phyloP scores from a whole-genome alignment of 2,113 vertebrate genomes.

The Spermophilus dauricus region DNA sequence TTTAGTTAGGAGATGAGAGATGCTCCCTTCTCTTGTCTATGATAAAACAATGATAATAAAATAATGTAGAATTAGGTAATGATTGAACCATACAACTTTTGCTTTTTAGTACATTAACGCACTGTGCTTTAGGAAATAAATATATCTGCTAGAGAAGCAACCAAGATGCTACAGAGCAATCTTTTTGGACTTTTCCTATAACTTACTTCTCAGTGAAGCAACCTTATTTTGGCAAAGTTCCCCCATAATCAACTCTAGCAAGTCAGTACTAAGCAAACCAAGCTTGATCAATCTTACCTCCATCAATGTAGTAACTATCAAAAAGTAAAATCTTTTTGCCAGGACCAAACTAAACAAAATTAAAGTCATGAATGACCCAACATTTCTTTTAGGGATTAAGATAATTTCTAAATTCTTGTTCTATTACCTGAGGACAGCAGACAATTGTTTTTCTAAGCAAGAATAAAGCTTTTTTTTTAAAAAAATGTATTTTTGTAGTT shows the following conservation, averaged over 20 bases:
- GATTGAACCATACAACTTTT: background rate
- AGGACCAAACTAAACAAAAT: conserved; percentile 15
- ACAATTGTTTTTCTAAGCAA: background rate
- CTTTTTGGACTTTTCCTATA: background rate
- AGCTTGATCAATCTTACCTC: background rate
- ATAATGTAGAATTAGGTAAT: background rate
- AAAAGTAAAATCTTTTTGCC: background rate
- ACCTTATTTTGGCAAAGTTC: background rate
- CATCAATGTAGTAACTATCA: background rate
- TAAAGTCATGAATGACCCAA: conserved; percentile 1
- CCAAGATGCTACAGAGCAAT: background rate
- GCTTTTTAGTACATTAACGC: background rate
- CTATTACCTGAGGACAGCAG: background rate
- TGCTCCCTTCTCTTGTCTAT: conserved; percentile 9
- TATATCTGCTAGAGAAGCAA: background rate
- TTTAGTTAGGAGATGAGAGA: background rate
- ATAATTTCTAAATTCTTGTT: background rate
- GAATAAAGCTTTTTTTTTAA: background rate
- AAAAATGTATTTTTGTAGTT: too few species aligned
- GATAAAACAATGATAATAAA: background rate
- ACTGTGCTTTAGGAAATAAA: background rate
- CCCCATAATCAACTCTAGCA: background rate
- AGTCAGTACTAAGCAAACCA: background rate
- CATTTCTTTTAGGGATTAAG: conserved; percentile 7
- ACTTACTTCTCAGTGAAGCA: background rate